phyloP scores from a whole-genome alignment of 2,113 vertebrate species.

The Ahaetulla prasina region DNA sequence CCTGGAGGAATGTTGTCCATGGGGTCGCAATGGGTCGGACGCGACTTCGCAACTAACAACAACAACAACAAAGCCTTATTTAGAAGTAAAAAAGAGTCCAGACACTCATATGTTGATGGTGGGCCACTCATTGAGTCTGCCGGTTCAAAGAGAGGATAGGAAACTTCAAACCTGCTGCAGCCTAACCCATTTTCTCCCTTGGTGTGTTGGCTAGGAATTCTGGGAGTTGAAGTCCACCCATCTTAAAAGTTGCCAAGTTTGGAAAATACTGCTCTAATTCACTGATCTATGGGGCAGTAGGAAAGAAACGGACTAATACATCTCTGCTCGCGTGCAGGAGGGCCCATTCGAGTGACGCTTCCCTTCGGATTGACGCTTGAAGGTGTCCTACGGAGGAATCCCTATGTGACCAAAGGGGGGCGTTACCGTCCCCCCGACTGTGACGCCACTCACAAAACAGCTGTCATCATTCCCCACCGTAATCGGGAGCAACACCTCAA shows the following conservation, averaged over 20 bases:
- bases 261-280: background rate
- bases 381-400: conserved; percentile 69
- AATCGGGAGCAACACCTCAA: conserved; percentile 73
- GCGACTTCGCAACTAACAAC: too few species aligned
- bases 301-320: background rate
- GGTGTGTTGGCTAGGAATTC: background rate
- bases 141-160: background rate
- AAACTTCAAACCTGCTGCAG: background rate
- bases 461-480: conserved; percentile 77
- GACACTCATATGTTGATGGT: background rate
- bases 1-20: too few species aligned
- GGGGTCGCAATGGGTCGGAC: too few species aligned
- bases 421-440: conserved; percentile 76
- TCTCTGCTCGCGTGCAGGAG: conserved; percentile 37
- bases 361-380: conserved; percentile 68
- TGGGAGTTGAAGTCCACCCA: background rate
- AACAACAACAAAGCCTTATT: too few species aligned
- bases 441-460: conserved; percentile 67
- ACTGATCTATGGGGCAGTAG: background rate
- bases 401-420: conserved; percentile 70
- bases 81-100: background rate
- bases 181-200: background rate
- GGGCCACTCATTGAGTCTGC: background rate
- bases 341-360: conserved; percentile 74
- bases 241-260: background rate